Conservation (phyloP, 2,888 invertebrate species). For the Epinotia nisella region DNA sequence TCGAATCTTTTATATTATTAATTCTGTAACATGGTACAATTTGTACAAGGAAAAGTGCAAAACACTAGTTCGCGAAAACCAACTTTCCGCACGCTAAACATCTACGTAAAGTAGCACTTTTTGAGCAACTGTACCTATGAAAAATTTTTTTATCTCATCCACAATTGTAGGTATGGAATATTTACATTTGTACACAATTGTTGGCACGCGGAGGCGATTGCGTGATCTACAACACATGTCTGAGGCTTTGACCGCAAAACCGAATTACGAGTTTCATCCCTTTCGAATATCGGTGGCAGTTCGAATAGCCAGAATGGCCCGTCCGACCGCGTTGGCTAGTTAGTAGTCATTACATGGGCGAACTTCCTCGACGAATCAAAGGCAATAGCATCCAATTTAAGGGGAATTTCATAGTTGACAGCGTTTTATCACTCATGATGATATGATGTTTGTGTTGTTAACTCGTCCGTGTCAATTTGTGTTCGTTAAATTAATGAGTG, state of each 20-base stretch:
- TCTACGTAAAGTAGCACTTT: too few species aligned
- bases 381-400: slow-evolving; percentile 69
- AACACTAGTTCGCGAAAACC: too few species aligned
- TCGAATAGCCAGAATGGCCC: slow-evolving; percentile 51
- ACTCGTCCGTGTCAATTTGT: slow-evolving; percentile 52
- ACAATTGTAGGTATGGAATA: too few species aligned
- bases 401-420: slow-evolving; percentile 67
- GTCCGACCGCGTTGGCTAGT: slow-evolving; percentile 57
- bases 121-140: too few species aligned
- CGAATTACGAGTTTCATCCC: slow-evolving; percentile 63
- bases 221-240: not conserved
- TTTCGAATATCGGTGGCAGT: slow-evolving; percentile 62
- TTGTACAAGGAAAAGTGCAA: too few species aligned
- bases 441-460: slow-evolving; percentile 46
- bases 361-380: slow-evolving; percentile 60
- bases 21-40: too few species aligned
- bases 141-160: too few species aligned
- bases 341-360: slow-evolving; percentile 71
- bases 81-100: too few species aligned
- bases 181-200: too few species aligned
- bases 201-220: not conserved
- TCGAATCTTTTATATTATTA: too few species aligned
- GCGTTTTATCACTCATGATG: slow-evolving; percentile 56
- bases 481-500: slow-evolving; percentile 20
- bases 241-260: slow-evolving; percentile 64